Base-by-base conservation (phyloP, 2,113 vertebrate species). In the Osmerus mordax region DNA sequence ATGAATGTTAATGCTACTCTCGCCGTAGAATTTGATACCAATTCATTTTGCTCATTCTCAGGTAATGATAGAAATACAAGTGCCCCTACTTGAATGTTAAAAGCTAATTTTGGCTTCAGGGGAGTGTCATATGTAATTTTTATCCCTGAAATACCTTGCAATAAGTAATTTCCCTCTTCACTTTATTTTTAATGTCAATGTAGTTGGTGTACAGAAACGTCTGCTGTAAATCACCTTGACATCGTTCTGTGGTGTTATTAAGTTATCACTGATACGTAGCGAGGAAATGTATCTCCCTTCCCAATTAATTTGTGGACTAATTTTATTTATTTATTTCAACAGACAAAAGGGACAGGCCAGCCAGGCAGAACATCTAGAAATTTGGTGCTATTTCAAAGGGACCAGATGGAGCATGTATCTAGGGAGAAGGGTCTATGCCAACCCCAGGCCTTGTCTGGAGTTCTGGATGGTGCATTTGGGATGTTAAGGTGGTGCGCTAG, bases 21-120 rank as follows among this genome's bases (percentile, higher is more conserved):
- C 72, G 64, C 71, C 52, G 67, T 65, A 77, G 83, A 79, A 75
- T 82, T 74, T 25, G 71, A 66, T 70, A 80, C 72, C 79, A 80
- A 81, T 81, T 85, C 75, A 62, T 75, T 60, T 71, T 81, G 60
- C 73, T 75, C 72, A 75, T 77, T 84, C 75, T 74, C 71, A 80
- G 79, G 71, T 83, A 83, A 83, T 78, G 72, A 83, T 54, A 75
- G 67, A 6, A 59, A 86, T 7, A 41, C 59, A 70, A 79, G 77
- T 67, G 76, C 73, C 54, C 71, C 73, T 53, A 63, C 56, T 69
- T 76, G 76, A 75, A 85, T 83, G 75, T 81, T 85, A 83, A 85
- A 85, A 81, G 80, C 80, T 78, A 73, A 71, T 82, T 86, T 83
- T 47, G 18, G 64, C 36, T 51, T 47, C 64, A 64, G 47, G 60